A percentile compares a stretch with the other conserved stretches of the same genome.
phyloP scores from a whole-genome alignment of 2,888 invertebrate genomes.

The Hedychridium roseum region DNA sequence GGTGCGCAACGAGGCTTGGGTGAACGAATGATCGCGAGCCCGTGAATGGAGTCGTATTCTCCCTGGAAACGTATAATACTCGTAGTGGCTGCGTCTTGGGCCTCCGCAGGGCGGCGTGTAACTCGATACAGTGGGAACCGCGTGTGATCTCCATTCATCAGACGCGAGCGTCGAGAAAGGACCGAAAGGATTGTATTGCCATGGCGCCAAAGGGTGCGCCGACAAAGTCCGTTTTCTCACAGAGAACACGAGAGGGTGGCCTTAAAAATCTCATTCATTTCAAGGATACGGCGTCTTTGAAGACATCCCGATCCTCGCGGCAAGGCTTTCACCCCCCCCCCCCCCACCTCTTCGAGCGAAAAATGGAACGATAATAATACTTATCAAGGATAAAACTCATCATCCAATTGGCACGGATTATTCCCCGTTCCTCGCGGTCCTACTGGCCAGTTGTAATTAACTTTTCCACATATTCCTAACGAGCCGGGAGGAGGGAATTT shows the following conservation, averaged over 20 bases:
- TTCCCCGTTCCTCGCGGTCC: neutral
- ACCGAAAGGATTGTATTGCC: slow-evolving; percentile 50
- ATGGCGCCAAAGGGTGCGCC: slow-evolving; percentile 39
- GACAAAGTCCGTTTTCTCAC: slow-evolving; percentile 30
- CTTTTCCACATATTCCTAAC: too few species aligned
- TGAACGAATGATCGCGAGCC: slow-evolving; percentile 43
- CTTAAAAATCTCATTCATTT: neutral
- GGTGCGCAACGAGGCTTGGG: slow-evolving; percentile 29
- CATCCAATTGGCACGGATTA: neutral
- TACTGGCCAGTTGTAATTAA: neutral
- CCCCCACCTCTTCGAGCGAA: neutral
- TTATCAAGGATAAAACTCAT: too few species aligned
- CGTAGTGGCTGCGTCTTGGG: slow-evolving; percentile 24
- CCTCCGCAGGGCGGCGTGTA: slow-evolving; percentile 50
- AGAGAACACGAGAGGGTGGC: slow-evolving; percentile 23
- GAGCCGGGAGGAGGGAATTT: too few species aligned
- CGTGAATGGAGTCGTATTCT: slow-evolving; percentile 55
- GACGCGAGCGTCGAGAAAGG: slow-evolving; percentile 45
- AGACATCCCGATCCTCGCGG: neutral
- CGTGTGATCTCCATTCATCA: slow-evolving; percentile 51
- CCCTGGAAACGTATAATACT: slow-evolving; percentile 47
- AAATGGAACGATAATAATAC: too few species aligned
- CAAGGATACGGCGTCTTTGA: neutral
- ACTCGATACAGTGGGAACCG: slow-evolving; percentile 63
- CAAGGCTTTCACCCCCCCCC: too few species aligned